A percentile compares a stretch with the other conserved stretches of the same genome.
These are phyloP conservation scores for Tethea ocularis DNA, from an alignment of 2,888 invertebrate genomes.

Conservation along the genomic window DNA sequence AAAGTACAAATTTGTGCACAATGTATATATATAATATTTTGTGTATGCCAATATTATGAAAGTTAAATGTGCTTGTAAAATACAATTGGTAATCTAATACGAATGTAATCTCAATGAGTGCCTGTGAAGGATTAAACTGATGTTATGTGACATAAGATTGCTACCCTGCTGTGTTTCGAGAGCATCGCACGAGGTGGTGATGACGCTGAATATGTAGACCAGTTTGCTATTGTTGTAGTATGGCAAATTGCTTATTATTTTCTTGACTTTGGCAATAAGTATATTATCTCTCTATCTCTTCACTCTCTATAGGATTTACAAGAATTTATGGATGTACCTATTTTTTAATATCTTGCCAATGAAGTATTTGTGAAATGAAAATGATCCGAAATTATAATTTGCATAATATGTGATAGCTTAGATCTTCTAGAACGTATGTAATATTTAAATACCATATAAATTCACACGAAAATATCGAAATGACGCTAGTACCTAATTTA, in stretches of 20 bases:
- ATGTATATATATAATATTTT: slow-evolving; percentile 75
- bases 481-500: slow-evolving; percentile 62
- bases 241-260: slow-evolving; percentile 71
- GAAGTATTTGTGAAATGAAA: slow-evolving; percentile 72
- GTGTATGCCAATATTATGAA: slow-evolving; percentile 68
- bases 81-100: slow-evolving; percentile 64
- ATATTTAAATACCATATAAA: slow-evolving; percentile 48
- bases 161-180: slow-evolving; percentile 74
- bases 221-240: slow-evolving; percentile 78
- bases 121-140: slow-evolving; percentile 54
- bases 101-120: slow-evolving; percentile 80
- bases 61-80: slow-evolving; percentile 50
- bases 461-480: slow-evolving; percentile 59
- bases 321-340: slow-evolving; percentile 67
- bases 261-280: slow-evolving; percentile 54
- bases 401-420: slow-evolving; percentile 74
- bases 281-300: slow-evolving; percentile 72
- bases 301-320: slow-evolving; percentile 76
- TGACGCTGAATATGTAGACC: slow-evolving; percentile 39
- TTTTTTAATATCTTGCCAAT: slow-evolving; percentile 79
- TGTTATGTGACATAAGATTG: slow-evolving; percentile 54
- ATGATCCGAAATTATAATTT: slow-evolving; percentile 66
- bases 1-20: slow-evolving; percentile 82
- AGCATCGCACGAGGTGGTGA: slow-evolving; percentile 72
- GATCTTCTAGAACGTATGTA: slow-evolving; percentile 71